Evolutionary conservation across 2,113 vertebrate genomes (phyloP).

Genomic region (Brevimyrus niger): DNA sequence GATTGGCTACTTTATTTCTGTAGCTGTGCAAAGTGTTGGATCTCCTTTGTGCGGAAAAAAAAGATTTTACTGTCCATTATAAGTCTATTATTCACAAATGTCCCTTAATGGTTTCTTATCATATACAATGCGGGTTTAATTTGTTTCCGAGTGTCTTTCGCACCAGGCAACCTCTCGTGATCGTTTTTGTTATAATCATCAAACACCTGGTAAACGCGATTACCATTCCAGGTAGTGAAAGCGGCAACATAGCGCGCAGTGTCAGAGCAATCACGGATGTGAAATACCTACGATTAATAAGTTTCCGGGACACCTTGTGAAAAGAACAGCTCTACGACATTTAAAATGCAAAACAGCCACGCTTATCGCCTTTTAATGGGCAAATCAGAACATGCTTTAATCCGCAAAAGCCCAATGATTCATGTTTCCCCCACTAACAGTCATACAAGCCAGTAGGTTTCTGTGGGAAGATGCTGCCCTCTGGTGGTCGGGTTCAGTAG

Average conservation of each 20-base stretch:
- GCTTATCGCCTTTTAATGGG: neutral
- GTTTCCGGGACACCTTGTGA: neutral
- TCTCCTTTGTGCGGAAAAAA: neutral
- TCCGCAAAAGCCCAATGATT: constrained; percentile 8
- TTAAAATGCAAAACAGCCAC: constrained; percentile 7
- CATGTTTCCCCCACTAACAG: neutral
- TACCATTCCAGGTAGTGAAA: neutral
- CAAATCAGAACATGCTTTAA: neutral
- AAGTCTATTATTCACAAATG: neutral
- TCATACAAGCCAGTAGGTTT: neutral
- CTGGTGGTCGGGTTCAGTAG: constrained; percentile 20
- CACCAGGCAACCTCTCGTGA: neutral
- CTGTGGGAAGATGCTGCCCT: constrained; percentile 30
- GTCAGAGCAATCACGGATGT: neutral
- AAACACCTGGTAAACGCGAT: neutral
- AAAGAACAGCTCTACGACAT: neutral
- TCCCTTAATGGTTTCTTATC: neutral
- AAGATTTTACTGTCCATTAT: neutral
- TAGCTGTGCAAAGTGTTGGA: neutral
- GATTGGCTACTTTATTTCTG: neutral
- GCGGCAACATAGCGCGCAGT: neutral
- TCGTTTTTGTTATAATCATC: neutral
- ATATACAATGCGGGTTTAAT: neutral
- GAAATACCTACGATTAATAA: neutral
- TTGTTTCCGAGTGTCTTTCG: neutral